These are phyloP conservation scores for Abramis brama DNA, from an alignment of 2,113 vertebrate species.

Conservation along the genomic window DNA sequence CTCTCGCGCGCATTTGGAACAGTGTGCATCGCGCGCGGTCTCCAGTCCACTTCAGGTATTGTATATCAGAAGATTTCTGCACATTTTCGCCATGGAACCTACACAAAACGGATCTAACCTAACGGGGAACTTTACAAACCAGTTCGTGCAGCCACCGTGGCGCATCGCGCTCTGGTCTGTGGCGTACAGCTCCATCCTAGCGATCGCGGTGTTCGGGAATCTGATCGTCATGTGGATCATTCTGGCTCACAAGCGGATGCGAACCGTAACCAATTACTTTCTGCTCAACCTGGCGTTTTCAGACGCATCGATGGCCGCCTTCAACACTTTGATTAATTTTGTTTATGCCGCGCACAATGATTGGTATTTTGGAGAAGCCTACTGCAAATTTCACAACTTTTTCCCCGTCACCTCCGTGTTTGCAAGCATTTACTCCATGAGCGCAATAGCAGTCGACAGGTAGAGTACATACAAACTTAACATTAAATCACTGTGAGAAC, in stretches of 20 bases:
- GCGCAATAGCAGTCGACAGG: constrained; percentile 96
- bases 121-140: constrained; percentile 82
- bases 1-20: background rate
- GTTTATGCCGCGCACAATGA: constrained; percentile 90
- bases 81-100: constrained; percentile 66
- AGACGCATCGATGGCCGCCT: constrained; percentile 94
- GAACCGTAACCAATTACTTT: constrained; percentile 96
- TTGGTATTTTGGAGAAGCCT: constrained; percentile 96
- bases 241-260: constrained; percentile 94
- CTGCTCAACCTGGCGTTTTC: constrained; percentile 94
- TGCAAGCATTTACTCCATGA: constrained; percentile 99
- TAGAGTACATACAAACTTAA: constrained; percentile 66
- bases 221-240: constrained; percentile 97
- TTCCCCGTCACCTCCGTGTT: constrained; percentile 96
- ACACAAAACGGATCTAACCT: constrained; percentile 71
- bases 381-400: constrained; percentile 99
- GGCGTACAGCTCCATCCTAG: constrained; percentile 87
- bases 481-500: background rate
- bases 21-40: background rate
- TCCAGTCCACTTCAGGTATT: background rate
- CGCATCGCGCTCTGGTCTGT: constrained; percentile 93
- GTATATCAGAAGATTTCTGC: background rate
- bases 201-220: constrained; percentile 93
- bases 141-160: constrained; percentile 93
- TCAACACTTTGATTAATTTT: constrained; percentile 95